A percentile compares a stretch with the other conserved stretches of the same genome.
phyloP scores from a whole-genome alignment of 2,797 vertebrate species.

The Momotus momota region DNA sequence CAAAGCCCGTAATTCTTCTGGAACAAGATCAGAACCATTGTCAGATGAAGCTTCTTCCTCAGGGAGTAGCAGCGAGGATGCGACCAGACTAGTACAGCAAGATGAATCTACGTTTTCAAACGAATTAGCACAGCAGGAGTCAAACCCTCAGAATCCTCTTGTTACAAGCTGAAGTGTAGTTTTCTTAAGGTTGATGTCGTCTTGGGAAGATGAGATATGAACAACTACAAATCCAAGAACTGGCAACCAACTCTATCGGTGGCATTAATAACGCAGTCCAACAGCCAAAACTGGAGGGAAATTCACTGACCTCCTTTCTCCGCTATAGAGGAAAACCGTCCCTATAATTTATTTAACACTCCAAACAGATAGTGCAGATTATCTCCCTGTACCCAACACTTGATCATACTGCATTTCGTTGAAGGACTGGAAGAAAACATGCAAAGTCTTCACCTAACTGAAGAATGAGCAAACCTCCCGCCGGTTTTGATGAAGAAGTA shows the following conservation, averaged over 20 bases:
- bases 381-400: neutral
- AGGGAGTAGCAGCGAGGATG: conserved; percentile 12
- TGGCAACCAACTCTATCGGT: neutral
- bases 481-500: neutral
- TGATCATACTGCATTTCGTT: neutral
- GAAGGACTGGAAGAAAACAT: neutral
- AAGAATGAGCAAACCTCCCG: neutral
- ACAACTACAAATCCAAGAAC: neutral
- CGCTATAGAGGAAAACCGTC: neutral
- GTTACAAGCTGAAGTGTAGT: neutral
- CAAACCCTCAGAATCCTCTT: conserved; percentile 20
- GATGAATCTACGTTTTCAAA: conserved; percentile 32
- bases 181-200: neutral
- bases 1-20: conserved; percentile 13
- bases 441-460: neutral
- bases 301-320: neutral
- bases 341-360: neutral
- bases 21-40: neutral
- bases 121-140: conserved; percentile 30
- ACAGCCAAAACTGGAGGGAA: neutral
- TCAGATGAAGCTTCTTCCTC: neutral
- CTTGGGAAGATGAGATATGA: neutral
- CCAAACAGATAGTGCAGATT: neutral
- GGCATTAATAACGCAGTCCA: conserved; percentile 26
- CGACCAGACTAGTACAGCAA: conserved; percentile 15